Base-by-base conservation (phyloP, 2,797 vertebrate species). In the Anniella stebbinsi region DNA sequence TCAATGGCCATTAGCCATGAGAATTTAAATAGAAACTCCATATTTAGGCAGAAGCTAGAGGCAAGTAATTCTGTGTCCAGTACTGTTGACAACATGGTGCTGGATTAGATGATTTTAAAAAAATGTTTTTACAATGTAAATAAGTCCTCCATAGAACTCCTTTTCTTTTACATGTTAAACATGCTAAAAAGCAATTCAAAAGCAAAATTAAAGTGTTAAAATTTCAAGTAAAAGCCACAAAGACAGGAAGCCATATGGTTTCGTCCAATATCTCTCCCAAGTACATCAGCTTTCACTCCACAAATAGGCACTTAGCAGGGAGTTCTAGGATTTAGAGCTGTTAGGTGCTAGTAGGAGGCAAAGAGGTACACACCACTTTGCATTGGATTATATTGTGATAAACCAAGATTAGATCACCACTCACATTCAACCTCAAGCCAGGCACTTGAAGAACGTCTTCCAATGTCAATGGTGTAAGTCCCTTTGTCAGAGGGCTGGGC, bases 401-500 rank as follows among this genome's bases (percentile, higher is more conserved):
- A 36, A 77, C 48, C 66, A 77, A 87, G 87, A 86, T 28, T 8
- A 33, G 10, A 0, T 48, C 15, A 82, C 7, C 87, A 93, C 97
- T 98, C 93, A 99, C 99, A 94, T 95, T 98, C 98, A 54, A 99
- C 97, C 25, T 98, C 80, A 33, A 99, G 98, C 98, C 98, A 99
- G 93, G 98, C 97, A 2, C 97, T 98, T 88, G 98, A 98, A 48
- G 97, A 96, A 21, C 98, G 98, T 84, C 98, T 97, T 66, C 98
- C 98, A 0, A 96, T 97, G 76, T 97, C 95, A 2, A 98, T 98
- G 0, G 98, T 97, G 84, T 99, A 99, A 95, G 98, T 98, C 30
- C 98, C 98, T 0, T 86, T 96, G 88, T 99, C 99, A 90, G 98
- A 93, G 87, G 97, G 94, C 86, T 84, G 75, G 67, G 96, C 97